Percentiles rank a stretch among this genome's conserved stretches.
phyloP scores from a whole-genome alignment of 2,113 vertebrate genomes.

The Pampusana beccarii region DNA sequence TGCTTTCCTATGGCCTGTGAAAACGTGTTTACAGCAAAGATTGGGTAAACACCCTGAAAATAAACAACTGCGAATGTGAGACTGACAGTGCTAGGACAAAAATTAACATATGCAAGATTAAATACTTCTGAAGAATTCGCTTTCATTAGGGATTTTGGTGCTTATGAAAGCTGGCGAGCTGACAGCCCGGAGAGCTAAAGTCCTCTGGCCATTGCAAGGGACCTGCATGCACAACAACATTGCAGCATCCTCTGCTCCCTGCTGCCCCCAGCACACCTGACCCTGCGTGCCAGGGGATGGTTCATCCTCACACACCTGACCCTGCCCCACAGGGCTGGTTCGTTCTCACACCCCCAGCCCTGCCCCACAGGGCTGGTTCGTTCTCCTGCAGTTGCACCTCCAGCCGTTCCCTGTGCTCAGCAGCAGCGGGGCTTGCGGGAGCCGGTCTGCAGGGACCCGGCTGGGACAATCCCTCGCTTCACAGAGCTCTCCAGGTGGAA shows the following conservation, averaged over 20 bases:
- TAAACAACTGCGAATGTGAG: not conserved
- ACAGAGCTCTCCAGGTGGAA: too few species aligned
- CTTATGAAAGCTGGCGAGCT: not conserved
- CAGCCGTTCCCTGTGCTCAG: too few species aligned
- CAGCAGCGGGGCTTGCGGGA: too few species aligned
- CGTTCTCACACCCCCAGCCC: too few species aligned
- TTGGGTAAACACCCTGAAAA: not conserved
- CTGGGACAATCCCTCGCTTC: too few species aligned
- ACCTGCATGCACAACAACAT: fast-evolving
- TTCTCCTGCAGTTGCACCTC: too few species aligned
- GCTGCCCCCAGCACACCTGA: not conserved
- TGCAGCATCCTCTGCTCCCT: too few species aligned
- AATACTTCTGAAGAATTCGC: not conserved
- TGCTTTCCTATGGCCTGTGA: slow-evolving; percentile 5
- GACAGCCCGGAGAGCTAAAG: not conserved
- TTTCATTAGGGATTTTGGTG: not conserved
- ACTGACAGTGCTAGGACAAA: not conserved
- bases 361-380: too few species aligned
- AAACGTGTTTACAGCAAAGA: not conserved
- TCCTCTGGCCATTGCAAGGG: fast-evolving
- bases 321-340: too few species aligned
- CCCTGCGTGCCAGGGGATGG: not conserved
- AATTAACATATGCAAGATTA: not conserved
- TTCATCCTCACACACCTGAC: not conserved
- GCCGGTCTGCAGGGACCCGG: too few species aligned